phyloP scores from a whole-genome alignment of 2,888 invertebrate genomes.

The Pheosia tremula region DNA sequence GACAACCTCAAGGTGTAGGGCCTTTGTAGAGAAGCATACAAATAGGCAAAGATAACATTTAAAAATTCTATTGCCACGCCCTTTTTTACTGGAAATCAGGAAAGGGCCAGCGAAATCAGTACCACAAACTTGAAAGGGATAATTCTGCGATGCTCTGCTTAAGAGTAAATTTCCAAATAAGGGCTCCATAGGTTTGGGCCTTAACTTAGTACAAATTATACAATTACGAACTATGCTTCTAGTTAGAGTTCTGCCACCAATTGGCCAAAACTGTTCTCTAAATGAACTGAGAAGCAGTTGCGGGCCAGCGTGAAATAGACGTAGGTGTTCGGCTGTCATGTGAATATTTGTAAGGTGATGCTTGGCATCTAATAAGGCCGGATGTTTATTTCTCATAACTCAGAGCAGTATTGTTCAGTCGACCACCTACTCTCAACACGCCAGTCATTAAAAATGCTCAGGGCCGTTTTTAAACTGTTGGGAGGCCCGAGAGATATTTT shows the following conservation, averaged over 20 bases:
- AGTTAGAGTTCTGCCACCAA: constrained; percentile 23
- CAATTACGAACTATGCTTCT: constrained; percentile 13
- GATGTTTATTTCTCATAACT: constrained; percentile 20
- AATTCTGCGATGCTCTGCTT: constrained; percentile 9
- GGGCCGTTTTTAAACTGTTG: no score
- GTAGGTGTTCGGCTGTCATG: constrained; percentile 19
- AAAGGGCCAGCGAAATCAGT: constrained; percentile 28
- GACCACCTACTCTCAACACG: constrained; percentile 14
- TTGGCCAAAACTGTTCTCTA: constrained; percentile 27
- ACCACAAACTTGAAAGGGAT: constrained; percentile 20
- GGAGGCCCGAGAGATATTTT: no score
- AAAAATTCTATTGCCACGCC: constrained; percentile 16
- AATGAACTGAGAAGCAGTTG: constrained; percentile 25
- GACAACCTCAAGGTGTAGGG: constrained; percentile 21
- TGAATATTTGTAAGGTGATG: constrained; percentile 21
- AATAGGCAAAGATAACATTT: constrained; percentile 29
- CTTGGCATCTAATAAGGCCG: constrained; percentile 13
- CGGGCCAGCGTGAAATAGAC: constrained; percentile 24
- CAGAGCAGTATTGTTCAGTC: constrained; percentile 11
- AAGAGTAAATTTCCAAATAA: constrained; percentile 24
- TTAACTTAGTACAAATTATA: constrained; percentile 13
- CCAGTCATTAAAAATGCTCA: neutral
- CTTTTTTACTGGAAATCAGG: constrained; percentile 14
- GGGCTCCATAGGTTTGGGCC: constrained; percentile 14
- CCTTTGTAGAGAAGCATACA: constrained; percentile 20